Base-by-base conservation (phyloP, 37 sponge, comb jelly and placozoan species). In the Hormiphora californensis region DNA sequence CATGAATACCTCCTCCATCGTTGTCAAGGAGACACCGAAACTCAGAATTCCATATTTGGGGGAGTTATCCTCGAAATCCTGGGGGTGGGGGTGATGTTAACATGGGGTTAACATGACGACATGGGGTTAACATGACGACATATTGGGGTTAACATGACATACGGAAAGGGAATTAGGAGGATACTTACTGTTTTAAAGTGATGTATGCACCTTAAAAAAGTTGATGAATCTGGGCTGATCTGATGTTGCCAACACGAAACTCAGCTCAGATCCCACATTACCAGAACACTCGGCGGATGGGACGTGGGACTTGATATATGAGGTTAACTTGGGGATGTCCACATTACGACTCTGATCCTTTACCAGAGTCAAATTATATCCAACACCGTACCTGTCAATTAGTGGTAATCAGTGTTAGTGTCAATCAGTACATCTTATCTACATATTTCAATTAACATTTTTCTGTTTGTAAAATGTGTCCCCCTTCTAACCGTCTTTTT, bases 1-100 rank as follows among this genome's bases (percentile, higher is more conserved):
- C 63, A 96, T 90, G 86, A 94, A 94, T 22, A 94, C 95, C 54
- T 94, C 95, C 69, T 94, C 95, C 92, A 94, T 92, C 9, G 97
- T 96, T 2, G 97, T 96, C 19, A 96, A 89, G 17, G 94, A 94
- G 15, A 93, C 90, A 46, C 97, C 98, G 89, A 90, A 97, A 43
- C 98, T 93, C 0, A 87, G 25, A 7, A 97, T 91, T 0, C 98
- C 98, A n/a, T 91, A 73, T 39, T 90, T 17, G 2, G 8, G 36
- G 9, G 37, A 3, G 15, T 3, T 3, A 4, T 65, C 67, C 37
- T 65, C 67, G 4, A 65, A 19, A 7, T 7, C 17, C 67, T 65
- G 28, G 38, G 22, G 35, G 37, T 36, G n/a, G n/a, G 3, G 15
- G 7, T 2, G 35, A 65, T 36, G 67, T 65, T 65, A 19, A 15